Conservation (phyloP, 2,888 invertebrate species). For the Pyrrhia umbra region DNA sequence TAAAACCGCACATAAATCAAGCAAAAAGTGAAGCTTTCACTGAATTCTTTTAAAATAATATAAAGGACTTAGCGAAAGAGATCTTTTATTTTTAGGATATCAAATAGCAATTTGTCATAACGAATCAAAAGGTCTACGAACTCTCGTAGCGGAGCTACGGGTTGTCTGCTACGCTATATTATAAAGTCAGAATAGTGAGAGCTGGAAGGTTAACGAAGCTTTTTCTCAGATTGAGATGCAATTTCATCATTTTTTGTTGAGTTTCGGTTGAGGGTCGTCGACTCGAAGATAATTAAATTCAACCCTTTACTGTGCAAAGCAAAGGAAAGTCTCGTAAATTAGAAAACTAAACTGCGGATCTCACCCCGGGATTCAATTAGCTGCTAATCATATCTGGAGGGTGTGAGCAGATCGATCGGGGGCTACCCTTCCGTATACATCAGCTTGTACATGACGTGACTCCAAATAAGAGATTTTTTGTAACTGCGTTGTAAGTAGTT, state of each 20-base stretch:
- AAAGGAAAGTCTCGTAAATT: constrained; percentile 89
- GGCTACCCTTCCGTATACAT: constrained; percentile 77
- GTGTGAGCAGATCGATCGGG: constrained; percentile 86
- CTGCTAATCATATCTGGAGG: constrained; percentile 90
- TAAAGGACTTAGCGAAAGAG: constrained; percentile 44
- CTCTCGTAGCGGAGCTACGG: constrained; percentile 63
- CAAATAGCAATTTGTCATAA: constrained; percentile 72
- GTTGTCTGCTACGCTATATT: constrained; percentile 60
- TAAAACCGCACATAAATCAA: constrained; percentile 48
- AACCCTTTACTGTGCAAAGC: constrained; percentile 85
- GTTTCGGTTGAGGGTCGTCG: constrained; percentile 77
- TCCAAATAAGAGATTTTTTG: constrained; percentile 50
- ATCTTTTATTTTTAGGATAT: constrained; percentile 65
- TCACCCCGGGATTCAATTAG: constrained; percentile 89
- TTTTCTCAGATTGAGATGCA: constrained; percentile 75
- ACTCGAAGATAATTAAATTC: constrained; percentile 87
- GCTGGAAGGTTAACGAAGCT: constrained; percentile 66
- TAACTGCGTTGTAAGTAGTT: constrained; percentile 32
- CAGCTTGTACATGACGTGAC: constrained; percentile 60
- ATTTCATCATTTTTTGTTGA: constrained; percentile 79
- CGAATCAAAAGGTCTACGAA: constrained; percentile 68
- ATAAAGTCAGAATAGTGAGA: constrained; percentile 67
- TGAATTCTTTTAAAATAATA: constrained; percentile 40
- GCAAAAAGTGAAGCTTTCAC: constrained; percentile 44
- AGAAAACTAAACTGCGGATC: constrained; percentile 90